Evolutionary conservation across 2,888 invertebrate genomes (phyloP).

Genomic region (Aproaerema taeniolella): DNA sequence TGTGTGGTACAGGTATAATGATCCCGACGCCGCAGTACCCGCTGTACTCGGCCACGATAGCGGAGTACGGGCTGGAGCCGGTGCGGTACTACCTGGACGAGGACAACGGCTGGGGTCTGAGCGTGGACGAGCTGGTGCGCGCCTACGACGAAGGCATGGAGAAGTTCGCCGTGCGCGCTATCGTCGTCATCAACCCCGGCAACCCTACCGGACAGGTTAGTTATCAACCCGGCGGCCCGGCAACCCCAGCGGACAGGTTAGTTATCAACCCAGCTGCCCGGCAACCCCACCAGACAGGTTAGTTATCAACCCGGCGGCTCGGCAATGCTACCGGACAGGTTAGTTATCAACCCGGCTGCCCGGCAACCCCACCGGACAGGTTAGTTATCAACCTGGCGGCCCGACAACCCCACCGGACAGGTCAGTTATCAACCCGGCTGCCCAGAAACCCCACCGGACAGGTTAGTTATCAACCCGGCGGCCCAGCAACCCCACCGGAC

Average conservation of each 20-base stretch:
- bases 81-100: constrained; percentile 94
- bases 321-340: no score
- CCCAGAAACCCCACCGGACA: no score
- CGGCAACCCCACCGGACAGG: no score
- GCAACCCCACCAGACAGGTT: no score
- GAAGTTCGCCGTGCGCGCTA: constrained; percentile 83
- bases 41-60: constrained; percentile 93
- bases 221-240: constrained; percentile 99
- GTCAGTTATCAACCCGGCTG: no score
- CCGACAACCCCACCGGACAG: no score
- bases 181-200: constrained; percentile 98
- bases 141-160: constrained; percentile 69
- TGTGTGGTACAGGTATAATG: constrained; percentile 95
- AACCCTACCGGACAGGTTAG: constrained; percentile 96
- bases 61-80: constrained; percentile 91
- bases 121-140: constrained; percentile 86
- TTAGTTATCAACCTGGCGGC: no score
- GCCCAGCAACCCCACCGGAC: no score
- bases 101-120: constrained; percentile 88
- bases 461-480: no score
- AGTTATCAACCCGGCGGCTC: no score
- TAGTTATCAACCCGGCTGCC: no score
- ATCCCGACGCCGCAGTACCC: constrained; percentile 99
- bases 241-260: constrained; percentile 96
- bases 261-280: no score